Evolutionary conservation across 1,140 invertebrate species (phyloP).

Genomic region (Acyrthosiphon pisum): DNA sequence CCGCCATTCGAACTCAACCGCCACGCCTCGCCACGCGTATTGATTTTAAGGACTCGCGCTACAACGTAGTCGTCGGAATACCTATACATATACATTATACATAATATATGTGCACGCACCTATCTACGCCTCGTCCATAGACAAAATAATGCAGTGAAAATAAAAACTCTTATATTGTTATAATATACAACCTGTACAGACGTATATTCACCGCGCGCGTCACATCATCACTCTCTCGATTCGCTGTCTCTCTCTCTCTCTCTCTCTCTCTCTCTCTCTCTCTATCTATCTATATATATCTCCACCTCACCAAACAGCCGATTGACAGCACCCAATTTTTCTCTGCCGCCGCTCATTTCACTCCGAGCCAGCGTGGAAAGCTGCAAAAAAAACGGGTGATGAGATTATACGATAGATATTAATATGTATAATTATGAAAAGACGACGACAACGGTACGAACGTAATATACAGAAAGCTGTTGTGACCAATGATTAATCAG

Average conservation of each 20-base stretch:
- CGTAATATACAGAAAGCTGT: too few species aligned
- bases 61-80: background rate
- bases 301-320: background rate
- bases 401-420: background rate
- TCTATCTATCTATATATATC: too few species aligned
- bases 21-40: slow-evolving; percentile 16
- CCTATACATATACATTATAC: background rate
- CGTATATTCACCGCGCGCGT: background rate
- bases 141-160: background rate
- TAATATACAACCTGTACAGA: background rate
- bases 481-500: too few species aligned
- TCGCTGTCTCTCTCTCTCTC: too few species aligned
- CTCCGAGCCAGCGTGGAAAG: background rate
- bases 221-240: background rate
- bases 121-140: background rate
- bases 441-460: too few species aligned
- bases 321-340: background rate
- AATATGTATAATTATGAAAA: too few species aligned
- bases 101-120: background rate
- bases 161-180: background rate
- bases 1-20: background rate
- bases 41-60: slow-evolving; percentile 6
- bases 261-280: too few species aligned
- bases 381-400: background rate
- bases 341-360: background rate